Conservation (phyloP, 2,113 vertebrate species). For the Urocynchramus pylzowi region DNA sequence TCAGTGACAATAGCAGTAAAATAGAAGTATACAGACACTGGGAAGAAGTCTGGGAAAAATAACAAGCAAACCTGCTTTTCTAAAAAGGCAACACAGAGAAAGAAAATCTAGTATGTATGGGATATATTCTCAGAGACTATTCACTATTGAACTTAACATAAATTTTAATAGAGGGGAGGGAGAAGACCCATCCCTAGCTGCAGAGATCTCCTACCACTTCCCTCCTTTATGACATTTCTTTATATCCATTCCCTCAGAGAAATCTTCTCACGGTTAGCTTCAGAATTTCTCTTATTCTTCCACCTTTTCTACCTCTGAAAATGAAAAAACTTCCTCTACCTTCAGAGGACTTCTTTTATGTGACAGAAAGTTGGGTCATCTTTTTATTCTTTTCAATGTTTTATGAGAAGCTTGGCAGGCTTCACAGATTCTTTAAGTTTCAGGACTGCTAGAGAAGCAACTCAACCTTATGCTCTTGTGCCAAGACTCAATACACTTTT, state of each 20-base stretch:
- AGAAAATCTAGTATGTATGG: not conserved
- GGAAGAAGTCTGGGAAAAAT: not conserved
- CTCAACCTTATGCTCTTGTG: not conserved
- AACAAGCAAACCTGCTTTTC: not conserved
- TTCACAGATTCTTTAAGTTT: slow-evolving; percentile 21
- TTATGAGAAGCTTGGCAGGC: not conserved
- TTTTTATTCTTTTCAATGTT: slow-evolving; percentile 41
- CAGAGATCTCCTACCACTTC: not conserved
- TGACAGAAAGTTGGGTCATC: not conserved
- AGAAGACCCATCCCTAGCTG: not conserved
- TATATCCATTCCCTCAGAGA: not conserved
- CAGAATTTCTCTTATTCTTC: not conserved
- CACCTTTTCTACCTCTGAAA: not conserved
- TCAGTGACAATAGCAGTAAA: not conserved
- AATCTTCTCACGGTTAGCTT: not conserved
- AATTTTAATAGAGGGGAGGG: not conserved
- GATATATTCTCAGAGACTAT: not conserved
- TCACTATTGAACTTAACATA: not conserved
- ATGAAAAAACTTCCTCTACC: not conserved
- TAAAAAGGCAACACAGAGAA: not conserved
- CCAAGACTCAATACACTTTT: not conserved
- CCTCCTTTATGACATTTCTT: not conserved
- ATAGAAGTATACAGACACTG: not conserved
- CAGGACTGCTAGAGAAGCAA: not conserved
- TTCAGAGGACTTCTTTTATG: slow-evolving; percentile 2